phyloP scores from a whole-genome alignment of 2,797 vertebrate species.

The Chaetodon trifasciatus region DNA sequence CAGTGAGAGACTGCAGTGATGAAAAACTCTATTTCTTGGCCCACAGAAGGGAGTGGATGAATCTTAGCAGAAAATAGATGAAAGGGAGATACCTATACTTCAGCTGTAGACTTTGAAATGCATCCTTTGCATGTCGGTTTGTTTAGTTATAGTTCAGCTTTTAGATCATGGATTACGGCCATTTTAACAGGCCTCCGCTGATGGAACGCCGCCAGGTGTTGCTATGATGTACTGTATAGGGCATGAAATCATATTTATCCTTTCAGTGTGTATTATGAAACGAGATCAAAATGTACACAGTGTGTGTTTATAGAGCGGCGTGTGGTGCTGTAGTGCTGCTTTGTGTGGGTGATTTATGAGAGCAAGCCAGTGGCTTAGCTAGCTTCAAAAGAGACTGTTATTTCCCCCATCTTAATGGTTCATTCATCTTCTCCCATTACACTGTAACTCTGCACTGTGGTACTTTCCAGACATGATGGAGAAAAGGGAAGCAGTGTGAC shows the following conservation, averaged over 20 bases:
- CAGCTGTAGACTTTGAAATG: slow-evolving; percentile 64
- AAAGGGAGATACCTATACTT: slow-evolving; percentile 70
- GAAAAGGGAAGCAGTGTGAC: slow-evolving; percentile 42
- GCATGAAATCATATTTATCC: slow-evolving; percentile 36
- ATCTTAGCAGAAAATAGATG: slow-evolving; percentile 79
- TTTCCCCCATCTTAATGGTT: slow-evolving; percentile 36
- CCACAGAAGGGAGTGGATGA: slow-evolving; percentile 71
- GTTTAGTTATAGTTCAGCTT: slow-evolving; percentile 67
- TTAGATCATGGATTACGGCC: slow-evolving; percentile 52
- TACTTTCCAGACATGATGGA: slow-evolving; percentile 32
- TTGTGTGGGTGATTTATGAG: slow-evolving; percentile 65
- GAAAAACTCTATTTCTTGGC: slow-evolving; percentile 82
- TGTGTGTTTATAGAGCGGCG: slow-evolving; percentile 35
- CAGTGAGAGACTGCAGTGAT: slow-evolving; percentile 80
- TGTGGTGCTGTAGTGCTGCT: slow-evolving; percentile 30
- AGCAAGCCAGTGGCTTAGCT: slow-evolving; percentile 34
- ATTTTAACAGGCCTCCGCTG: slow-evolving; percentile 26
- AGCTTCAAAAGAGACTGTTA: slow-evolving; percentile 53
- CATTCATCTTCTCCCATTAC: slow-evolving; percentile 61
- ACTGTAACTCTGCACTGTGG: slow-evolving; percentile 14
- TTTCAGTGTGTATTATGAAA: slow-evolving; percentile 41
- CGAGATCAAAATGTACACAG: slow-evolving; percentile 43
- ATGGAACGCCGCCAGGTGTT: slow-evolving; percentile 32
- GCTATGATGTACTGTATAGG: slow-evolving; percentile 29
- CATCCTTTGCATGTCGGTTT: slow-evolving; percentile 65